These are phyloP conservation scores for Melanotaenia boesemani DNA, from an alignment of 2,797 vertebrate species.

Conservation along the genomic window DNA sequence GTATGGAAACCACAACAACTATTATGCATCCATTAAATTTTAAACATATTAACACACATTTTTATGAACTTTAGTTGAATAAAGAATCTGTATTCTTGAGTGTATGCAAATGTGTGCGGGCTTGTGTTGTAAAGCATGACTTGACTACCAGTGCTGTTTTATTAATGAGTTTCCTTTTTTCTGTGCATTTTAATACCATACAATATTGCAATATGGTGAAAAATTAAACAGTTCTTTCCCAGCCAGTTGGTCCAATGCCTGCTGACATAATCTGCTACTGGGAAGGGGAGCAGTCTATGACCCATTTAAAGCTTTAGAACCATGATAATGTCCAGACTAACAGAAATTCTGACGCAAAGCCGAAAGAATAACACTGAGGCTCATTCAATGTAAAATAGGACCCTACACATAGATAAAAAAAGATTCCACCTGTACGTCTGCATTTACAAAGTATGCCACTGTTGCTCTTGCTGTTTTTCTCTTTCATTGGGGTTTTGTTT, in stretches of 20 bases:
- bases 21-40: slow-evolving; percentile 55
- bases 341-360: slow-evolving; percentile 16
- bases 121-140: background rate
- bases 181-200: slow-evolving; percentile 71
- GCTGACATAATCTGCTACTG: slow-evolving; percentile 71
- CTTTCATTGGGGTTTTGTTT: background rate
- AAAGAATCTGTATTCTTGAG: background rate
- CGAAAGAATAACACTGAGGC: slow-evolving; percentile 7
- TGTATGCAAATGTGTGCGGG: slow-evolving; percentile 7
- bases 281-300: slow-evolving; percentile 67
- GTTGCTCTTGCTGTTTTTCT: background rate
- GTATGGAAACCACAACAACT: slow-evolving; percentile 33
- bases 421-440: background rate
- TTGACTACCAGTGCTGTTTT: slow-evolving; percentile 62
- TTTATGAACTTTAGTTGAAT: slow-evolving; percentile 40
- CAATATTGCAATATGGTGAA: slow-evolving; percentile 64
- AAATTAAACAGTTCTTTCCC: slow-evolving; percentile 62
- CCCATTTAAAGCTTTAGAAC: slow-evolving; percentile 68
- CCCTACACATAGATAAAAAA: background rate
- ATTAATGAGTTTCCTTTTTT: slow-evolving; percentile 68
- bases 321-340: slow-evolving; percentile 14
- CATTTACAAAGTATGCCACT: slow-evolving; percentile 2
- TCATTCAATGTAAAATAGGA: slow-evolving; percentile 4
- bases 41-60: slow-evolving; percentile 56
- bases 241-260: slow-evolving; percentile 70